phyloP scores from a whole-genome alignment of 2,888 invertebrate species.

The Scaptomyza parva region DNA sequence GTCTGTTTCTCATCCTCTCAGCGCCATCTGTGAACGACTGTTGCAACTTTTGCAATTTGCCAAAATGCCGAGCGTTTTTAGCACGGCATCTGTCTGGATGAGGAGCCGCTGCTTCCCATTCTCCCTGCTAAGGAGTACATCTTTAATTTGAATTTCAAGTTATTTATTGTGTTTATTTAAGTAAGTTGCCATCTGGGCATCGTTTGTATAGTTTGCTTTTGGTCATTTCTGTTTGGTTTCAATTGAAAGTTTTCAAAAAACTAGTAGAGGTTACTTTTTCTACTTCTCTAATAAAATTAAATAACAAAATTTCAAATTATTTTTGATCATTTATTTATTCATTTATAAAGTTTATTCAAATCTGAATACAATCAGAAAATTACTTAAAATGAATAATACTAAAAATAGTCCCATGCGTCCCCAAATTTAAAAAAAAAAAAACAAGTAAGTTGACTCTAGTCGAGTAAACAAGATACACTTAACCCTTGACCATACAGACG shows the following conservation, averaged over 20 bases:
- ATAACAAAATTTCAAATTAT: no score
- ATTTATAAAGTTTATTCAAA: no score
- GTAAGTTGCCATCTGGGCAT: conserved; percentile 31
- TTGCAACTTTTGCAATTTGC: conserved; percentile 75
- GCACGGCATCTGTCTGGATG: conserved; percentile 62
- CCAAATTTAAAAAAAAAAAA: no score
- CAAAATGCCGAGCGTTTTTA: conserved; percentile 66
- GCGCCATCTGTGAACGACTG: conserved; percentile 34
- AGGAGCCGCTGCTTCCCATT: not conserved
- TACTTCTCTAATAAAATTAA: no score
- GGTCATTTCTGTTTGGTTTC: conserved; percentile 11
- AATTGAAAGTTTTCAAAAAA: conserved; percentile 19
- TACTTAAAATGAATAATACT: no score
- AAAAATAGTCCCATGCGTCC: no score
- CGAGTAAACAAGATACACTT: no score
- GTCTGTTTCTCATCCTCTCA: conserved; percentile 64
- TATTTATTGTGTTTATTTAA: conserved; percentile 58
- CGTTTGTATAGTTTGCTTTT: conserved; percentile 12
- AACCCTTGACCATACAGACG: no score
- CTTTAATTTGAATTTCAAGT: conserved; percentile 73
- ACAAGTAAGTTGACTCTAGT: no score
- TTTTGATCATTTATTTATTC: no score
- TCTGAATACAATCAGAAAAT: no score
- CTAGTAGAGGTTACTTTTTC: conserved; percentile 3
- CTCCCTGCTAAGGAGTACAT: not conserved